Percentiles rank a stretch among this genome's conserved stretches.
Conservation (phyloP, 2,888 invertebrate genomes). For the Apotomis turbidana region DNA sequence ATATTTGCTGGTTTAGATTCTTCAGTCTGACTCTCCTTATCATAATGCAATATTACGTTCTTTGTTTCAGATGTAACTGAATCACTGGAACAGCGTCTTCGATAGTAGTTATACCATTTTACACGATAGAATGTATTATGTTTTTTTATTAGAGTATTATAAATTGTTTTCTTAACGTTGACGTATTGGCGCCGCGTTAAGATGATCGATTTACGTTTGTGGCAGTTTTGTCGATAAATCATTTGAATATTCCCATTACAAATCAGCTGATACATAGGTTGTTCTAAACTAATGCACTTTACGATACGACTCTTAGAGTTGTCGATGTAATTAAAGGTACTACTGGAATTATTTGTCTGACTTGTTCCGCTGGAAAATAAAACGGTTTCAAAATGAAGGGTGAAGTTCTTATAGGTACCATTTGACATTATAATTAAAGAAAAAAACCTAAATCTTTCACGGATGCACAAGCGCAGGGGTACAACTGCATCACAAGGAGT, state of each 20-base stretch:
- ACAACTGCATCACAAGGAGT: not conserved
- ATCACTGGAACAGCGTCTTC: not conserved
- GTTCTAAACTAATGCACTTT: not conserved
- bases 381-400: not conserved
- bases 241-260: conserved; percentile 63
- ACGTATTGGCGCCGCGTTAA: conserved; percentile 67
- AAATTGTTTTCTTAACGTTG: conserved; percentile 66
- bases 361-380: not conserved
- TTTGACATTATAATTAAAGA: not conserved
- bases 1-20: not conserved
- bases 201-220: conserved; percentile 62
- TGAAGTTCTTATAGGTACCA: not conserved
- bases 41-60: conserved; percentile 37
- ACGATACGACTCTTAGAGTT: too few species aligned
- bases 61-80: conserved; percentile 34
- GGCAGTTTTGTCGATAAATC: conserved; percentile 60
- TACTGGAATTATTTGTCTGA: not conserved
- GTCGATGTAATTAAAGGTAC: not conserved
- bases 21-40: conserved; percentile 51
- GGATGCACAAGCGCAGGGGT: not conserved
- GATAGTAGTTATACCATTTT: conserved; percentile 32
- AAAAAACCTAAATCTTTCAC: conserved; percentile 27
- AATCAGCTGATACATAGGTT: conserved; percentile 48
- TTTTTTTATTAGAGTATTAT: conserved; percentile 48
- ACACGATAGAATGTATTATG: conserved; percentile 39